A percentile compares a stretch with the other conserved stretches of the same genome.
phyloP scores from a whole-genome alignment of 1,140 invertebrate species.

The Orchesella cincta region DNA sequence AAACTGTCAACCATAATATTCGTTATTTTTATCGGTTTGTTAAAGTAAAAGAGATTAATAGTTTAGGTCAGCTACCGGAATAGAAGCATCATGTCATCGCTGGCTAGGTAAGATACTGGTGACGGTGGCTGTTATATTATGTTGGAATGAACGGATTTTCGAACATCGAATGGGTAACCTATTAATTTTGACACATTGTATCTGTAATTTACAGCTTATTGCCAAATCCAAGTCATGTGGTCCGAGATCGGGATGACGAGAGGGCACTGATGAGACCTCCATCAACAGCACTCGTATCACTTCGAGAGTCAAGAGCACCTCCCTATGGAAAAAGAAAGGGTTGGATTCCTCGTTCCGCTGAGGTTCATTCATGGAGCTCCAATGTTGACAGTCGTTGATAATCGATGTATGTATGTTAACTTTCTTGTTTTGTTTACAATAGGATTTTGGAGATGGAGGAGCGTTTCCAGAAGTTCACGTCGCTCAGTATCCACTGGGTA shows the following conservation, averaged over 20 bases:
- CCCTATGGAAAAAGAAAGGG: slow-evolving; percentile 94
- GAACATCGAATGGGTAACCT: too few relatives aligned
- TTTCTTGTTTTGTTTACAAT: slow-evolving; percentile 36
- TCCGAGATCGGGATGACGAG: slow-evolving; percentile 88
- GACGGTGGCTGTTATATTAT: not conserved
- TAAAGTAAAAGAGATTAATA: too few relatives aligned
- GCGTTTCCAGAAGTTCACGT: slow-evolving; percentile 98
- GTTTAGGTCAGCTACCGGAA: too few relatives aligned
- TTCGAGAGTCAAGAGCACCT: slow-evolving; percentile 77
- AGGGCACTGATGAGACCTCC: slow-evolving; percentile 59
- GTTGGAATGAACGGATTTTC: too few relatives aligned
- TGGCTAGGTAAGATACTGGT: not conserved
- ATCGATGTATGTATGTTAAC: not conserved
- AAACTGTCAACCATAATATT: too few relatives aligned
- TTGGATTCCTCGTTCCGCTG: slow-evolving; percentile 84
- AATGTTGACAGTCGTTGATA: not conserved
- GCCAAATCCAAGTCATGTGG: slow-evolving; percentile 77
- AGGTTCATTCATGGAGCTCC: slow-evolving; percentile 64
- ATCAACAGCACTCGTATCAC: slow-evolving; percentile 73
- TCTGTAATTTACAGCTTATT: slow-evolving; percentile 71
- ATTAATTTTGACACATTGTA: too few relatives aligned
- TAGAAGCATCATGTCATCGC: too few relatives aligned
- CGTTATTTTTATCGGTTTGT: too few relatives aligned
- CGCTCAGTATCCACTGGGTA: slow-evolving; percentile 91
- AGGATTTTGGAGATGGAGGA: slow-evolving; percentile 92